phyloP scores from a whole-genome alignment of 2,113 vertebrate genomes.

The Sinocyclocheilus rhinocerous region DNA sequence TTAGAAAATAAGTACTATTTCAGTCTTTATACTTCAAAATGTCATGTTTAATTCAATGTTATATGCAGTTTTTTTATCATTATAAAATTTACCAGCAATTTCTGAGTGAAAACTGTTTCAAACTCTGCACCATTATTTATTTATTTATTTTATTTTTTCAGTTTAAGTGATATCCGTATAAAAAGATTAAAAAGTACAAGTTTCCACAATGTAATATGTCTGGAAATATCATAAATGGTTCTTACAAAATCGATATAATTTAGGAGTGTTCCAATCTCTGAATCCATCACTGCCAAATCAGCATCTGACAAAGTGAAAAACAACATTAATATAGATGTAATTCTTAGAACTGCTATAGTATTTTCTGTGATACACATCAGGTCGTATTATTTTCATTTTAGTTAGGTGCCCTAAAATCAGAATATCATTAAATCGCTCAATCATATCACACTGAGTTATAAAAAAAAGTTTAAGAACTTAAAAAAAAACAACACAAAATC shows the following conservation, averaged over 20 bases:
- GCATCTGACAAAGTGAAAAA: constrained; percentile 12
- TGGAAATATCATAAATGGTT: background rate
- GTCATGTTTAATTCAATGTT: too few species aligned
- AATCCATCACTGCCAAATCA: background rate
- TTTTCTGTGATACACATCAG: background rate
- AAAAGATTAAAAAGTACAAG: background rate
- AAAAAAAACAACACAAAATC: too few species aligned
- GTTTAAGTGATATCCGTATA: background rate
- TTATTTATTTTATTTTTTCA: background rate
- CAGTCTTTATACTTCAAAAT: too few species aligned
- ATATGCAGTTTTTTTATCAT: too few species aligned
- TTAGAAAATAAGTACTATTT: too few species aligned
- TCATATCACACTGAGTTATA: background rate
- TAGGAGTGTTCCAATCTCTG: constrained; percentile 1
- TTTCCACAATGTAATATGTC: background rate
- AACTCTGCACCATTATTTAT: too few species aligned
- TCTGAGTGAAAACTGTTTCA: too few species aligned
- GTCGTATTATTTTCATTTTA: background rate
- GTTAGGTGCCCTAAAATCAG: background rate
- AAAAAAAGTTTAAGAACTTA: background rate
- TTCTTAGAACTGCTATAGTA: background rate
- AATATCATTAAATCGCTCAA: background rate
- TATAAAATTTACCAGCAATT: too few species aligned
- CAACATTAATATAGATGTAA: background rate
- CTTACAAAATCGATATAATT: constrained; percentile 24